phyloP scores from a whole-genome alignment of 2,113 vertebrate species.

The Plecturocebus donacophilus region DNA sequence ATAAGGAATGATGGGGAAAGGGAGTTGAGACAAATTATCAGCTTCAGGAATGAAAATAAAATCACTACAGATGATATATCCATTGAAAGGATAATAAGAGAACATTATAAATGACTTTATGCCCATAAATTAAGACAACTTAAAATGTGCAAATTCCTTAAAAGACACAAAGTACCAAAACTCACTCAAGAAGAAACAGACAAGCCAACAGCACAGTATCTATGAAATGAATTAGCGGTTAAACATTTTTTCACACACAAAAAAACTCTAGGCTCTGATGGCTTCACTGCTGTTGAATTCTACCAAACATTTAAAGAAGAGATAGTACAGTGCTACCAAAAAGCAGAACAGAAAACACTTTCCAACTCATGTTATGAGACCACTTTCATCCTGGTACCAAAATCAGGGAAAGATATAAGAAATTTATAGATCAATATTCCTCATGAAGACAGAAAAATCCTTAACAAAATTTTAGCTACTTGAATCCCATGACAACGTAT shows the following conservation, averaged over 20 bases:
- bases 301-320: background rate
- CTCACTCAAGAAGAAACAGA: background rate
- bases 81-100: background rate
- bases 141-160: background rate
- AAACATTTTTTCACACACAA: background rate
- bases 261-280: background rate
- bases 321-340: background rate
- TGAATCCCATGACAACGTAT: background rate
- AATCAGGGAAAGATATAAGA: background rate
- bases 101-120: background rate
- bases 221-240: background rate
- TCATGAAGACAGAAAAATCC: constrained; percentile 8
- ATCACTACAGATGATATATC: background rate
- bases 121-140: background rate
- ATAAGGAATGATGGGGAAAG: background rate
- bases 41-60: constrained; percentile 11
- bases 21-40: background rate
- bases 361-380: background rate
- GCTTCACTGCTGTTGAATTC: background rate
- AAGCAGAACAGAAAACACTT: background rate
- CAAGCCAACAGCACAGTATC: background rate
- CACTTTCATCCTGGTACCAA: background rate
- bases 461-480: background rate
- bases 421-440: background rate
- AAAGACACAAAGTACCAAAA: constrained; percentile 19